phyloP scores from a whole-genome alignment of 2,888 invertebrate species.

The Hydraecia micacea region DNA sequence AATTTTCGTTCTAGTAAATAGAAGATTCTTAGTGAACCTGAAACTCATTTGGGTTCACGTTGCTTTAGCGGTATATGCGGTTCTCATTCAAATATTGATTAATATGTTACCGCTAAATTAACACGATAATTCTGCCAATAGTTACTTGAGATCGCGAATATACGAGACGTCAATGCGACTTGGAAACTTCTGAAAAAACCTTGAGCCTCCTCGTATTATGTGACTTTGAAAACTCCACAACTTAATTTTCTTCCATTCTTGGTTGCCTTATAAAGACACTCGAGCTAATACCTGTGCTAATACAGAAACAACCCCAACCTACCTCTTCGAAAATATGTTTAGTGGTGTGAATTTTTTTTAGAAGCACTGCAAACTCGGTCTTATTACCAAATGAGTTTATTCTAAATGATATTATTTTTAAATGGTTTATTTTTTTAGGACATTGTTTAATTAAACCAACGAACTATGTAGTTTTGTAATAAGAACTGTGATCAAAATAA shows the following conservation, averaged over 20 bases:
- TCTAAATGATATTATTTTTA: too few relatives aligned
- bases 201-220: slow-evolving; percentile 1
- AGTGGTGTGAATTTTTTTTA: too few relatives aligned
- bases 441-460: too few relatives aligned
- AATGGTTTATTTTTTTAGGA: too few relatives aligned
- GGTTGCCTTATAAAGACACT: too few relatives aligned
- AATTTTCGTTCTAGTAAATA: background rate
- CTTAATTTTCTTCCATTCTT: too few relatives aligned
- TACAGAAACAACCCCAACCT: background rate
- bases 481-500: too few relatives aligned
- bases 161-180: slow-evolving; percentile 15
- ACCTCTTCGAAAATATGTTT: background rate
- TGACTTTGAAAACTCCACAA: slow-evolving; percentile 28
- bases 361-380: too few relatives aligned
- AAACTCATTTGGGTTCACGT: background rate
- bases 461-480: too few relatives aligned
- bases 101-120: background rate
- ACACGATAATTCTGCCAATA: background rate
- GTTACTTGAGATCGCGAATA: background rate
- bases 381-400: too few relatives aligned
- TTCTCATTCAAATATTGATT: background rate
- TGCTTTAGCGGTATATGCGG: background rate
- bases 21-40: background rate
- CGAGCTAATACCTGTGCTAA: background rate
- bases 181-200: slow-evolving; percentile 27